These are phyloP conservation scores for Cheiracanthium punctorium DNA, from an alignment of 2,888 invertebrate genomes.

Conservation along the genomic window DNA sequence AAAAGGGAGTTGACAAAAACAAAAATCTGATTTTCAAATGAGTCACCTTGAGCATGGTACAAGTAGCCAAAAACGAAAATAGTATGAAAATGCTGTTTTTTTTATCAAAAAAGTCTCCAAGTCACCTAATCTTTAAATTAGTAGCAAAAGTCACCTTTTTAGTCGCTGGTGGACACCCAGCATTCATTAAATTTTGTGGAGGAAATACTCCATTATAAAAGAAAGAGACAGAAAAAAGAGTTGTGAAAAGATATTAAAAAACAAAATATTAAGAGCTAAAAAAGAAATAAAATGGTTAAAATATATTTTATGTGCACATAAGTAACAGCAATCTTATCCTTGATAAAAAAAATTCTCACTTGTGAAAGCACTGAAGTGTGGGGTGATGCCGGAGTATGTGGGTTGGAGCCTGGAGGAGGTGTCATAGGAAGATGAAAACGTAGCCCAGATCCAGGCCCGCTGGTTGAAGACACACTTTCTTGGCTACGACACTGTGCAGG, in stretches of 20 bases:
- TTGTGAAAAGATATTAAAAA: conserved; percentile 13
- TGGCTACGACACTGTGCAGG: conserved; percentile 72
- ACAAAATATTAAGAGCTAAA: not conserved
- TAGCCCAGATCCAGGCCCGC: conserved; percentile 76
- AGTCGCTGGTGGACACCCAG: too few relatives aligned
- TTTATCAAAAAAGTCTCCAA: too few relatives aligned
- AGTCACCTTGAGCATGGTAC: too few relatives aligned
- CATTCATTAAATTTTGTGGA: too few relatives aligned
- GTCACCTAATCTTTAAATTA: too few relatives aligned
- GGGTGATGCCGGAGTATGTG: conserved; percentile 90
- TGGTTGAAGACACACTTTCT: conserved; percentile 74
- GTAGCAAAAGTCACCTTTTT: too few relatives aligned
- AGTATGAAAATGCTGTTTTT: too few relatives aligned
- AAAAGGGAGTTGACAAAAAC: too few relatives aligned
- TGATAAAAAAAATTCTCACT: conserved; percentile 66
- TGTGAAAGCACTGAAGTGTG: conserved; percentile 79
- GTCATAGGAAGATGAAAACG: conserved; percentile 90
- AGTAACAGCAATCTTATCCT: not conserved
- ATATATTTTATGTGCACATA: too few relatives aligned
- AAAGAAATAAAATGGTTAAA: conserved; percentile 11
- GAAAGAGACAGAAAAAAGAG: too few relatives aligned
- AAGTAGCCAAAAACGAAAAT: too few relatives aligned
- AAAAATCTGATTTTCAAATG: too few relatives aligned
- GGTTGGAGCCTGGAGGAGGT: conserved; percentile 86
- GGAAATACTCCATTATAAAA: conserved; percentile 72